Percentiles rank a stretch among this genome's conserved stretches.
These are phyloP conservation scores for Acanthacorydalis orientalis DNA, from an alignment of 2,888 invertebrate species.

Conservation along the genomic window DNA sequence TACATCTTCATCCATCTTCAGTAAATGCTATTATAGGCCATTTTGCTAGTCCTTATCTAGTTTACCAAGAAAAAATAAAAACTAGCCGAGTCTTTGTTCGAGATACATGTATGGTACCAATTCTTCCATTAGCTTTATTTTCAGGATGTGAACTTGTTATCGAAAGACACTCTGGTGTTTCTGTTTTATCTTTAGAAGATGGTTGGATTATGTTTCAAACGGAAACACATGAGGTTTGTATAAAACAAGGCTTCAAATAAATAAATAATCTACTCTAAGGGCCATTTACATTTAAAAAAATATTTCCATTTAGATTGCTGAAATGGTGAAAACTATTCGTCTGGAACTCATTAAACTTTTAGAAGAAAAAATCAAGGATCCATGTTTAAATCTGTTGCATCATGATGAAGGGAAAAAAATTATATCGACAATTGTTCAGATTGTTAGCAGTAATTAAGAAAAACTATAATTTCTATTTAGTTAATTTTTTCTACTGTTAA, in stretches of 20 bases:
- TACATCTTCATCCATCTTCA: constrained; percentile 56
- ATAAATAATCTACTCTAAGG: background rate
- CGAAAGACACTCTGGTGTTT: constrained; percentile 54
- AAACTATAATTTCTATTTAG: background rate
- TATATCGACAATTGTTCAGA: constrained; percentile 56
- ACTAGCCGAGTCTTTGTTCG: constrained; percentile 63
- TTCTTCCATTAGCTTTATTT: constrained; percentile 53
- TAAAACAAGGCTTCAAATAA: too few relatives aligned
- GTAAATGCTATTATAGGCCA: constrained; percentile 47
- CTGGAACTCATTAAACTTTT: constrained; percentile 57
- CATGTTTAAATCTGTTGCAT: constrained; percentile 53
- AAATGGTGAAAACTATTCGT: constrained; percentile 64
- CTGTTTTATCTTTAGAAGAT: constrained; percentile 56
- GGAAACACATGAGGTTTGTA: constrained; percentile 48
- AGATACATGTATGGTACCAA: constrained; percentile 66
- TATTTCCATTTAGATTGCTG: constrained; percentile 53
- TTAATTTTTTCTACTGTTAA: background rate
- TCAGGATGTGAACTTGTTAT: constrained; percentile 58
- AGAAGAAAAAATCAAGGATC: constrained; percentile 72
- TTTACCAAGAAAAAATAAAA: constrained; percentile 71
- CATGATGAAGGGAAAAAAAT: constrained; percentile 59
- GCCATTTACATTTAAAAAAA: constrained; percentile 3
- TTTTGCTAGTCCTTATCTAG: constrained; percentile 58
- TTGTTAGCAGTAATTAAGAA: constrained; percentile 39
- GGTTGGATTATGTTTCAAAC: constrained; percentile 73